Conservation (phyloP, 2,113 vertebrate genomes). For the Pseudorectes ferrugineus region DNA sequence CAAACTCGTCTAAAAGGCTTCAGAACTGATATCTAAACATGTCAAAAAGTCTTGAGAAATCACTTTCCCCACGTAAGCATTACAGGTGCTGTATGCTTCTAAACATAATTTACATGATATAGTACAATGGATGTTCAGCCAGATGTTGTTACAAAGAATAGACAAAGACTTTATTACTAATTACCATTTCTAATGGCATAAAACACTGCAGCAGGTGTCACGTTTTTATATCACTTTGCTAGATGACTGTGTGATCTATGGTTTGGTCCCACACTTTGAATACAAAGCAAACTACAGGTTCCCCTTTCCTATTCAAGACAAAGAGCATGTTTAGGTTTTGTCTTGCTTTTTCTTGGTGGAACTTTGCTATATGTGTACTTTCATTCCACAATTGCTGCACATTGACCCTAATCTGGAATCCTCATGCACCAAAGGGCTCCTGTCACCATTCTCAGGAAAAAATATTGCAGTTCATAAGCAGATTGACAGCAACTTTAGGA, state of each 20-base stretch:
- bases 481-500: neutral
- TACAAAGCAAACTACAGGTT: neutral
- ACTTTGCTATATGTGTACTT: neutral
- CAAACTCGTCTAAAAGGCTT: neutral
- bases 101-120: neutral
- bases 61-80: neutral
- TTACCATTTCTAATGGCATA: conserved; percentile 6
- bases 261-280: neutral
- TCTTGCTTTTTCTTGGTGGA: neutral
- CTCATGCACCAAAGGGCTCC: neutral
- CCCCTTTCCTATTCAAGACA: neutral
- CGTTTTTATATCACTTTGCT: neutral
- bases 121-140: neutral
- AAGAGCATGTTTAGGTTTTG: neutral
- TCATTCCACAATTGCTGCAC: neutral
- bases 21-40: neutral
- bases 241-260: neutral
- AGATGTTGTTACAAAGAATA: conserved; percentile 3
- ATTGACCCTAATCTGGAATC: neutral
- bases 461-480: neutral
- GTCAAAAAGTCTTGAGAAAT: neutral
- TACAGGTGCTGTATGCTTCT: neutral
- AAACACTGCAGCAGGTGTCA: neutral
- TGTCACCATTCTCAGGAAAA: neutral
- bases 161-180: neutral